These are phyloP conservation scores for Cyprinodon variegatus DNA, from an alignment of 2,113 vertebrate genomes.

Conservation along the genomic window DNA sequence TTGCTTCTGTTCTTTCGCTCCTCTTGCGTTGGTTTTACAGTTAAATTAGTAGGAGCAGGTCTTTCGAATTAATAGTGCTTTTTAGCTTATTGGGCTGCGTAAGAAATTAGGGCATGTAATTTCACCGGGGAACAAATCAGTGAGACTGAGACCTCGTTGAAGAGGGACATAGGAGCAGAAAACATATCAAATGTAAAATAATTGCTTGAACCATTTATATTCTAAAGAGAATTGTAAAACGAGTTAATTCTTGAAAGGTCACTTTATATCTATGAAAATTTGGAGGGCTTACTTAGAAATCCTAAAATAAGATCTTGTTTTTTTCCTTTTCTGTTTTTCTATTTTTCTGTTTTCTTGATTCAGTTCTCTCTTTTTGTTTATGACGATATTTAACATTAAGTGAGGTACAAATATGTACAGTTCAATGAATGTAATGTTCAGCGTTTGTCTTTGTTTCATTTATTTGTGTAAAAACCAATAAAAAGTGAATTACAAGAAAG, in stretches of 20 bases:
- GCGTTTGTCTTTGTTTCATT: no score
- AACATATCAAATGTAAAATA: constrained; percentile 4
- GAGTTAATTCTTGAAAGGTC: constrained; percentile 21
- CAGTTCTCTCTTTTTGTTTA: no score
- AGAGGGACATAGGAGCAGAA: constrained; percentile 4
- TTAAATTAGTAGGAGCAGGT: constrained; percentile 32
- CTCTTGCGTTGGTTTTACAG: constrained; percentile 31
- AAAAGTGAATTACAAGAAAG: background rate
- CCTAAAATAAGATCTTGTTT: no score
- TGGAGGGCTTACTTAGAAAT: no score
- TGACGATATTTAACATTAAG: no score
- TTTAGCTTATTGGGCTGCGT: constrained; percentile 49
- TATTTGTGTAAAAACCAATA: no score
- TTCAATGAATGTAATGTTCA: no score
- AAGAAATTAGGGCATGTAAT: constrained; percentile 46
- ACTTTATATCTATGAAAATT: background rate
- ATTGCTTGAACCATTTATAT: background rate
- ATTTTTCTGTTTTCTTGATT: no score
- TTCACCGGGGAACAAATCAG: constrained; percentile 52
- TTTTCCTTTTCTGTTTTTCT: no score
- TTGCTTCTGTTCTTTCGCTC: constrained; percentile 9
- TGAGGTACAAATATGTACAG: no score
- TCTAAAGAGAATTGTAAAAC: constrained; percentile 10
- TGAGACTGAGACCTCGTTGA: constrained; percentile 34
- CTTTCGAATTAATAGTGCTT: constrained; percentile 27